Base-by-base conservation (phyloP, 2,113 vertebrate genomes). In the Barnardius zonarius region DNA sequence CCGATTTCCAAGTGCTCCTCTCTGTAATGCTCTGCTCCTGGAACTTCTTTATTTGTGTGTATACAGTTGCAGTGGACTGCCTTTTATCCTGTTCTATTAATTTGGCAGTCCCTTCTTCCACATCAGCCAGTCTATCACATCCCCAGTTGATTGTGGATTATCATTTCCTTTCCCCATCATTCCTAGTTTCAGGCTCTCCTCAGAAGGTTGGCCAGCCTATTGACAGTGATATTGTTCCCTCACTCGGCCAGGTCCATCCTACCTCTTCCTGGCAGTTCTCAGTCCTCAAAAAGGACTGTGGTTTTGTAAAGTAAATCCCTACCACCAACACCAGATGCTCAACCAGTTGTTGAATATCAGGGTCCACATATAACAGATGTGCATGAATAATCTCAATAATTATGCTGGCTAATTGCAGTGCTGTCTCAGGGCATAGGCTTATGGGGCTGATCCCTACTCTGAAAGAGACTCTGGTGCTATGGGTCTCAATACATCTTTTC, bases 341-440 rank as follows among this genome's bases (percentile, higher is more conserved):
- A 62, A 68, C 33, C 86, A 92, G 77, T 76, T 95, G 83, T 86
- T 91, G 86, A 52, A 9, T 72, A 62, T 84, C 18, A 48, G 66
- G 13, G 20, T 61, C 74, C 67, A n/a, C 16, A n/a, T 72, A 57
- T 0, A 22, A 54, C 77, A 91, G 83, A 91, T 73, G 57, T 72
- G 35, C 23, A 61, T 76, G 51, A 95, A 91, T 92, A 96, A 89
- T 84, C 46, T 89, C 51, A 57, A 27, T 33, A 84, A 68, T 83
- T 28, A n/a, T 14, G 22, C 16, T 78, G 41, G 17, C 41, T 88
- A 74, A 88, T 59, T 74, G 33, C 51, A 75, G 20, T 9, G 20
- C 18, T 92, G 20, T 43, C 55, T 78, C 69, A 75, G 44, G 39
- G 24, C 28, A 30, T 1, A 35, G 72, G 37, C 41, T 88, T 41